Base-by-base conservation (phyloP, 1,140 invertebrate genomes). In the Aphelenchoides besseyi region DNA sequence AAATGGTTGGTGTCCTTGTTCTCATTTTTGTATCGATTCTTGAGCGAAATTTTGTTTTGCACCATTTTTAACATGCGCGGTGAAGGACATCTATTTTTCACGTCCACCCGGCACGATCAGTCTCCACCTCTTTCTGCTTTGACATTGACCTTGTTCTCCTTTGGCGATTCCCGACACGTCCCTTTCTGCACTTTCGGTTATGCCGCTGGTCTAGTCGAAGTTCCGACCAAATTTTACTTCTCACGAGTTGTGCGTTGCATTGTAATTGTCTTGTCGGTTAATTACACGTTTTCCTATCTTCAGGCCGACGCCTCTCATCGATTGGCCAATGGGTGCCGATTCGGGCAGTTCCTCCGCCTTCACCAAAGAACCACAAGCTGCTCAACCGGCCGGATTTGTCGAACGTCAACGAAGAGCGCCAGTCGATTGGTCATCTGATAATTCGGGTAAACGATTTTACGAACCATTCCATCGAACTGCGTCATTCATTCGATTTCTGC, bases 131-230 rank as follows among this genome's bases (percentile, higher is more conserved):
- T n/a, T n/a, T n/a, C n/a, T n/a, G n/a, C n/a, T n/a, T 26, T 61
- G 59, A 61, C 59, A 16, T n/a, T 61, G 59, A 61, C 59, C 59
- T 61, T 36, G 59, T 29, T 61, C 30, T 61, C 30, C 26, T 16
- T 26, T 26, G n/a, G n/a, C n/a, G n/a, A 29, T 16, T 36, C 59
- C 30, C 59, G 26, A n/a, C n/a, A n/a, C 59, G 26, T 30, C n/a
- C 26, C 59, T n/a, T 61, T n/a, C 33, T 28, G n/a, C n/a, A 36
- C 59, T 16, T 36, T 26, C 59, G n/a, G 16, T 36, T 26, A 1
- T 26, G 2, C 30, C 59, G 59, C 16, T 48, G 41, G 41, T 48
- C 41, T 23, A 48, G 41, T 48, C 41, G 41, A 23, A 12, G 41
- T 48, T 23, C 23, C 41, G 41, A n/a, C n/a, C n/a, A n/a, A n/a